Percentiles rank a stretch among this genome's conserved stretches.
These are phyloP conservation scores for Albula glossodonta DNA, from an alignment of 2,113 vertebrate genomes.

Conservation along the genomic window DNA sequence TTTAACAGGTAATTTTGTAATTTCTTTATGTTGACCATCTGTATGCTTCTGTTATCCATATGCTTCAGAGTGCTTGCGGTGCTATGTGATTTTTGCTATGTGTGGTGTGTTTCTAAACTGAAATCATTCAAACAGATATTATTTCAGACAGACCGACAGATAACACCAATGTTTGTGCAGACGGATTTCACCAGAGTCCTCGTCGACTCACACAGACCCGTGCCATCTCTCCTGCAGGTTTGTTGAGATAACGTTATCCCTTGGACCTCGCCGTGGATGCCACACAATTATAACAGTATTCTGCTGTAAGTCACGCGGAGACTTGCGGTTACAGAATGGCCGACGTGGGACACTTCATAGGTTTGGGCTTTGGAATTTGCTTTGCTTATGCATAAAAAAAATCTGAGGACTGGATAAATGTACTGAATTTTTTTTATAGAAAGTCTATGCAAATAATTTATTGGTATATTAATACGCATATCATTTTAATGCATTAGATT, in stretches of 20 bases:
- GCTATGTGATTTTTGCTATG: too few species aligned
- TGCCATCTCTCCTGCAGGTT: conserved; percentile 38
- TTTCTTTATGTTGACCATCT: not conserved
- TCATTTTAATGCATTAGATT: not conserved
- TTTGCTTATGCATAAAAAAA: not conserved
- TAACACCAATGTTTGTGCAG: not conserved
- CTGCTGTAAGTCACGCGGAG: conserved; percentile 30
- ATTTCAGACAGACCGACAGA: not conserved
- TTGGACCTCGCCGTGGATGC: conserved; percentile 7
- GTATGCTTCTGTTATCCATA: not conserved
- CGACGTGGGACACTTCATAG: conserved; percentile 42
- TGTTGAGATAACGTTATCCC: conserved; percentile 32
- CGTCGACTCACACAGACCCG: conserved; percentile 38
- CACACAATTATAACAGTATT: conserved; percentile 30
- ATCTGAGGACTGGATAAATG: too few species aligned
- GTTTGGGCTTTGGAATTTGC: conserved; percentile 48
- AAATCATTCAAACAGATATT: not conserved
- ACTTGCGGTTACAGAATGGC: conserved; percentile 24
- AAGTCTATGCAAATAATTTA: too few species aligned
- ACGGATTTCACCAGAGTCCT: not conserved
- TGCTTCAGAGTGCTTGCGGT: not conserved
- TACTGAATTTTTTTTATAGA: too few species aligned
- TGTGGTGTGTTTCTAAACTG: not conserved
- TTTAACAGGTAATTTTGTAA: not conserved
- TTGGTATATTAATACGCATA: too few species aligned